These are phyloP conservation scores for Astreopora myriophthalma DNA, from an alignment of 64 coral and sea anemone genomes.

Conservation along the genomic window DNA sequence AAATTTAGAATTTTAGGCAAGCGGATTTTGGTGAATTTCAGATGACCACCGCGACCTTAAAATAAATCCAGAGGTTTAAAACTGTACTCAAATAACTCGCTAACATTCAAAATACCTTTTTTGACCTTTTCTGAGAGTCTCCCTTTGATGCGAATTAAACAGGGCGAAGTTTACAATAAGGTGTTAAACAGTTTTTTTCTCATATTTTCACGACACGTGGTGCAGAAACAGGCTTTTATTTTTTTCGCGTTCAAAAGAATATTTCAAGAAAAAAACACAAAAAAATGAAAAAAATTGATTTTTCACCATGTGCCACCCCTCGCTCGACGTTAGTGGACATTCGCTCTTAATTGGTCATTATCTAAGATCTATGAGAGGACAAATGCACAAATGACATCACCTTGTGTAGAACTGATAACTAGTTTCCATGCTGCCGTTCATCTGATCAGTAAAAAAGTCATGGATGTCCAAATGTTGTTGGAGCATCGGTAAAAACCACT, in stretches of 20 bases:
- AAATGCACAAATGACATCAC: too few species aligned
- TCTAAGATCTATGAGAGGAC: too few species aligned
- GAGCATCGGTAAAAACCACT: too few species aligned
- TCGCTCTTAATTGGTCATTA: background rate
- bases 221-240: background rate
- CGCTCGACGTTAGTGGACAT: background rate
- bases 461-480: too few species aligned
- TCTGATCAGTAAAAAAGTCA: too few species aligned
- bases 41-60: background rate
- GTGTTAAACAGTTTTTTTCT: background rate
- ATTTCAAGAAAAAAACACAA: conserved; percentile 29
- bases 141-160: background rate
- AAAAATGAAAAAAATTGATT: background rate
- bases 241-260: conserved; percentile 18
- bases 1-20: conserved; percentile 4
- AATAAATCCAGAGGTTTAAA: background rate
- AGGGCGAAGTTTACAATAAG: conserved; percentile 2
- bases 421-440: too few species aligned
- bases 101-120: background rate
- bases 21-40: background rate
- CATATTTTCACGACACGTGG: background rate
- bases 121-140: background rate
- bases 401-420: too few species aligned
- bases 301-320: background rate
- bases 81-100: background rate